These are phyloP conservation scores for Drosophila malerkotliana DNA, from an alignment of 1,140 invertebrate species.

Conservation along the genomic window DNA sequence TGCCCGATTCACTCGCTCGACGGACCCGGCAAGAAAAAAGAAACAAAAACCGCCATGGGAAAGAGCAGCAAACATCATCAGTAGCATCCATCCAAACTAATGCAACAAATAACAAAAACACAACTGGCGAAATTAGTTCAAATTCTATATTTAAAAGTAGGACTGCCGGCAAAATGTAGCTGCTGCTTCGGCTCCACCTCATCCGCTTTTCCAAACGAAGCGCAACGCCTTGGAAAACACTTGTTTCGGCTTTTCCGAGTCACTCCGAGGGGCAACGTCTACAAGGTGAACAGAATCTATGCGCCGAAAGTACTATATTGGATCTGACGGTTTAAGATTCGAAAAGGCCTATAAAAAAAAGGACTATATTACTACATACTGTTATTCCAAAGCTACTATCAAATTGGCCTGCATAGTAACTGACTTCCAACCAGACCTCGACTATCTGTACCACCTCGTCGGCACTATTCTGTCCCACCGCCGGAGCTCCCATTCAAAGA, in stretches of 20 bases:
- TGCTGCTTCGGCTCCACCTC: slow-evolving; percentile 43
- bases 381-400: neutral
- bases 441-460: slow-evolving; percentile 11
- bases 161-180: slow-evolving; percentile 78
- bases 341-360: too few species aligned
- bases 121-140: slow-evolving; percentile 77
- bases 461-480: slow-evolving; percentile 14
- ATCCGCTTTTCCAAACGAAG: slow-evolving; percentile 70
- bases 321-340: too few species aligned
- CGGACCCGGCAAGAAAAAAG: slow-evolving; percentile 39
- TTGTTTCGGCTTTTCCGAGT: slow-evolving; percentile 62
- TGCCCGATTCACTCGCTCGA: slow-evolving; percentile 58
- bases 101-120: slow-evolving; percentile 38
- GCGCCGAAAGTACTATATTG: too few species aligned
- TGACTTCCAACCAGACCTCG: slow-evolving; percentile 16
- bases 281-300: slow-evolving; percentile 35
- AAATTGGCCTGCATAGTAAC: neutral
- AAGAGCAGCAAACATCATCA: slow-evolving; percentile 50
- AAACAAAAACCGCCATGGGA: slow-evolving; percentile 23
- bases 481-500: slow-evolving; percentile 22
- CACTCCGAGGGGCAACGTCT: slow-evolving; percentile 20
- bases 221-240: slow-evolving; percentile 76
- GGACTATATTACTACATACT: too few species aligned
- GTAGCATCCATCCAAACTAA: slow-evolving; percentile 39
- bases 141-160: slow-evolving; percentile 81